These are phyloP conservation scores for Lerista edwardsae DNA, from an alignment of 2,797 vertebrate genomes.

Conservation along the genomic window DNA sequence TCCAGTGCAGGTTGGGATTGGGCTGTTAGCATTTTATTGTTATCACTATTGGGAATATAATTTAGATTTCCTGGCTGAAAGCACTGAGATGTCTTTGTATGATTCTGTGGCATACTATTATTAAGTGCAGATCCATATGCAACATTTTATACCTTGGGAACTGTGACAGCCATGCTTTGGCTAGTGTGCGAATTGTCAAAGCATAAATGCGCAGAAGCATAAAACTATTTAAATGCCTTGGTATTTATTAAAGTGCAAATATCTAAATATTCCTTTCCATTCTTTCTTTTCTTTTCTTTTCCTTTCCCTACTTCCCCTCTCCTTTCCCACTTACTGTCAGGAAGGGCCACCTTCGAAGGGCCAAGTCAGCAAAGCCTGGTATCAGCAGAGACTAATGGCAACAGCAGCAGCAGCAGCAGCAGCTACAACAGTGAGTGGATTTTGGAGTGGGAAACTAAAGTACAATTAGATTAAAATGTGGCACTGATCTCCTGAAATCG, in stretches of 20 bases:
- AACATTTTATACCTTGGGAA: not conserved
- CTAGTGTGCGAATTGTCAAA: not conserved
- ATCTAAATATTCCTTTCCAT: conserved; percentile 58
- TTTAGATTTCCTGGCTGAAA: not conserved
- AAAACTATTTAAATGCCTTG: not conserved
- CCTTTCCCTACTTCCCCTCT: conserved; percentile 50
- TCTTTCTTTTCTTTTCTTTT: conserved; percentile 26
- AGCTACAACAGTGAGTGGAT: conserved; percentile 77
- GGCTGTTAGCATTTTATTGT: not conserved
- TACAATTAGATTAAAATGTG: conserved; percentile 13
- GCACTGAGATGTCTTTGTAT: not conserved
- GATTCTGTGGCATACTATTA: not conserved
- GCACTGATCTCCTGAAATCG: conserved; percentile 15
- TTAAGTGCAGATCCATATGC: not conserved
- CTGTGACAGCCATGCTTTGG: not conserved
- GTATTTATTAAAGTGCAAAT: conserved; percentile 20
- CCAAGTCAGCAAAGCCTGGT: conserved; percentile 70
- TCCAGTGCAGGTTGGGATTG: too few species aligned
- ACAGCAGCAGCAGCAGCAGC: conserved; percentile 54
- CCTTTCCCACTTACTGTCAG: conserved; percentile 74
- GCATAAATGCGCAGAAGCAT: not conserved
- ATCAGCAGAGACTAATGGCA: conserved; percentile 66
- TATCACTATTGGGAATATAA: not conserved
- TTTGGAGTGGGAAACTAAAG: conserved; percentile 16
- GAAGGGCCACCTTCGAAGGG: conserved; percentile 75